These are phyloP conservation scores for Falcaria lacertinaria DNA, from an alignment of 2,888 invertebrate species.

Conservation along the genomic window DNA sequence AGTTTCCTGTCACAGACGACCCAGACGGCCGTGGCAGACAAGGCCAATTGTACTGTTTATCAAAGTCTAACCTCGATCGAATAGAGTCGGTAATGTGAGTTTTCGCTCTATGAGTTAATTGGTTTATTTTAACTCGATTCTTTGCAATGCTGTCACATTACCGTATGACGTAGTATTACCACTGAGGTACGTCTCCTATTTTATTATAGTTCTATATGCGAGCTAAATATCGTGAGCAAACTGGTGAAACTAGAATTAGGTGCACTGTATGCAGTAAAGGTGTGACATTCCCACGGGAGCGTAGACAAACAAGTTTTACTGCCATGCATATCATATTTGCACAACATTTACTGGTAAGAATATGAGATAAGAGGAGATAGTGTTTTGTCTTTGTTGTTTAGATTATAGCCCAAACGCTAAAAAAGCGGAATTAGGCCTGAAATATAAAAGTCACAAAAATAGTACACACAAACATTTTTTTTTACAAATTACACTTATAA, in stretches of 20 bases:
- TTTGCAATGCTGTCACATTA: slow-evolving; percentile 9
- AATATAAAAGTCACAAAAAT: too few species aligned
- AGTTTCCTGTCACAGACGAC: slow-evolving; percentile 11
- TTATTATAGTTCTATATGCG: neutral
- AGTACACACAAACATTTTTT: too few species aligned
- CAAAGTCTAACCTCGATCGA: neutral
- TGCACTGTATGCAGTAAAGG: neutral
- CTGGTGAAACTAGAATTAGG: neutral
- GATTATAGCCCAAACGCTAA: too few species aligned
- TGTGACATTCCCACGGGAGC: neutral
- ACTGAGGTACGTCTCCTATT: neutral
- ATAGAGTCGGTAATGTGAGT: neutral
- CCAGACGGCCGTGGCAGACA: slow-evolving; percentile 11
- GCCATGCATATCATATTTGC: neutral
- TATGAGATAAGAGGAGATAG: neutral
- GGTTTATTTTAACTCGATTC: slow-evolving; percentile 13
- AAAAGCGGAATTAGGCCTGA: too few species aligned
- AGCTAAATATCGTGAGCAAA: neutral
- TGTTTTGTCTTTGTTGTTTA: neutral
- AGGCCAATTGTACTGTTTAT: slow-evolving; percentile 2
- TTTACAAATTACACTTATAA: too few species aligned
- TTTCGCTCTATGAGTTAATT: slow-evolving; percentile 1
- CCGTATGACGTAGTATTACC: slow-evolving; percentile 4
- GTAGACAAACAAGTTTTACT: neutral
- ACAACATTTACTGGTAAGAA: too few species aligned